Evolutionary conservation across 1,140 invertebrate genomes (phyloP).

Genomic region (Heliconius congener): DNA sequence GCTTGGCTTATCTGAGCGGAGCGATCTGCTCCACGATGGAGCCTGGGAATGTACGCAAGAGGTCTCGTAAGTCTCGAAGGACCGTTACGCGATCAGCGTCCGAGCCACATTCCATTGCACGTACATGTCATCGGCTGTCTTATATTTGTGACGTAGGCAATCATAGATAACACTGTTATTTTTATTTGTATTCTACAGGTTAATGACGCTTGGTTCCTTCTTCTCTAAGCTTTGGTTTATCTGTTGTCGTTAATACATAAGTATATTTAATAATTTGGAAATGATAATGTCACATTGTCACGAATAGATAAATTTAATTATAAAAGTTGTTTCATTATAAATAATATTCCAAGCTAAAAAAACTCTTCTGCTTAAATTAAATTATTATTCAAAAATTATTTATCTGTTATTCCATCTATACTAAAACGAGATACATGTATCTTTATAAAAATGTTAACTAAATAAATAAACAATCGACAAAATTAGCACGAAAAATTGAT

Average conservation of each 20-base stretch:
- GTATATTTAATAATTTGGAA: too few relatives aligned
- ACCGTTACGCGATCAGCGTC: constrained; percentile 53
- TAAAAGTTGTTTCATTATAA: too few relatives aligned
- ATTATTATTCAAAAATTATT: neutral
- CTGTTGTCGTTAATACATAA: neutral
- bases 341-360: too few relatives aligned
- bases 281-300: too few relatives aligned
- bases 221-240: neutral
- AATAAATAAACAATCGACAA: constrained; percentile 32
- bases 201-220: neutral
- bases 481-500: constrained; percentile 39
- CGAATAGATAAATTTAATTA: too few relatives aligned
- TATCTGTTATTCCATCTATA: neutral
- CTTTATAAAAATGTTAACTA: neutral
- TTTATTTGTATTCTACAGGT: neutral
- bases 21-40: constrained; percentile 55
- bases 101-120: constrained; percentile 52
- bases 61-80: constrained; percentile 47
- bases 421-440: neutral
- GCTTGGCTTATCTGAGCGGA: constrained; percentile 66
- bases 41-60: constrained; percentile 57
- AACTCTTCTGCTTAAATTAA: too few relatives aligned
- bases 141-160: constrained; percentile 40
- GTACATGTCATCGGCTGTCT: constrained; percentile 42
- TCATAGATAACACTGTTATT: constrained; percentile 38